Base-by-base conservation (phyloP, 2,113 vertebrate species). In the Albula goreensis region DNA sequence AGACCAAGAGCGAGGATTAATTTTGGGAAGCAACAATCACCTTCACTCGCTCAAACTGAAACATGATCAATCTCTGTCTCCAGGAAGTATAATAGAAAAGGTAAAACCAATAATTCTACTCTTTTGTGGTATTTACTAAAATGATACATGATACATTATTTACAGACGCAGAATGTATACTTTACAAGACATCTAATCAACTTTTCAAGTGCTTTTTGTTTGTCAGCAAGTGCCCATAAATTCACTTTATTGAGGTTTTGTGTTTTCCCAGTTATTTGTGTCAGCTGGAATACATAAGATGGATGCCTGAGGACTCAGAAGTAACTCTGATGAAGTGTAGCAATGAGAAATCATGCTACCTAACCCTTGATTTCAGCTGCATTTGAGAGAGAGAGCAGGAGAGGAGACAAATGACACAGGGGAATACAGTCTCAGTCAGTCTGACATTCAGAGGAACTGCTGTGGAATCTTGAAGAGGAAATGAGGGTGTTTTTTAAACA, bases 271-370 rank as follows among this genome's bases (percentile, higher is more conserved):
- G 53, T 56, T 56, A 10, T 60, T 51, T 85, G n/a, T 80, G 52
- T 25, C 2, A 6, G 22, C 15, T 50, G 84, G 50, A 31, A 2
- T 48, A 48, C 25, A 51, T 53, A 56, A 56, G 52, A 78, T 56
- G 25, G 83, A 53, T 78, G 66, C 9, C 83, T 78, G 50, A 83
- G 60, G 60, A 19, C 63, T 83, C 82, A 25, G 6, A 50, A 51
- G 70, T 49, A 77, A 66, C 70, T 84, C 83, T 84, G 63, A 84
- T 77, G 52, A 51, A 84, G 50, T 74, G 57, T 56, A 74, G 63
- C 48, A 74, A 74, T 70, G 5, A 83, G 13, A 56, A 83, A 31
- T 41, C 57, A 13, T 3, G 50, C 48, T 51, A 11, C 49, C 25
- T 50, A 78, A 56, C 22, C 50, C 70, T 53, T n/a, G 4, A 17